A percentile compares a stretch with the other conserved stretches of the same genome.
Evolutionary conservation across 2,113 vertebrate genomes (phyloP).

Genomic region (Bettongia penicillata): DNA sequence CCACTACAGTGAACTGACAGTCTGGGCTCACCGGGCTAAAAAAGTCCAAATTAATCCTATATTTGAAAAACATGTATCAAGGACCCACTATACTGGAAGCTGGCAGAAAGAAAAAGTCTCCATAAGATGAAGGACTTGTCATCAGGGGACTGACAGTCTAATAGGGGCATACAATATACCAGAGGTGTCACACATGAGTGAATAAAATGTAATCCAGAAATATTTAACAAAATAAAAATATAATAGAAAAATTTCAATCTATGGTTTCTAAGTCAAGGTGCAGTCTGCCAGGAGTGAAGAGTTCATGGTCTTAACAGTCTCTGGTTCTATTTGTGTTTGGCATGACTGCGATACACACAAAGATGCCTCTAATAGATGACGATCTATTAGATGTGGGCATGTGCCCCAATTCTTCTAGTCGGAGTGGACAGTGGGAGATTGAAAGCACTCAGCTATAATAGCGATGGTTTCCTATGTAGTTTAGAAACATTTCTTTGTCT

Average conservation of each 20-base stretch:
- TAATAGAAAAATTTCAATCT: neutral
- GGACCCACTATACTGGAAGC: neutral
- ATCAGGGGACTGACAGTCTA: neutral
- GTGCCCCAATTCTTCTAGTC: neutral
- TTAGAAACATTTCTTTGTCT: constrained; percentile 63
- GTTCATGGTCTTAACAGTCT: neutral
- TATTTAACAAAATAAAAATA: neutral
- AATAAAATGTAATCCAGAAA: neutral
- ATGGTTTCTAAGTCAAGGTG: neutral
- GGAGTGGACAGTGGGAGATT: constrained; percentile 77
- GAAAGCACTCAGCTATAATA: constrained; percentile 82
- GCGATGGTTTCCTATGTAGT: constrained; percentile 71
- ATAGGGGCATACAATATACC: neutral
- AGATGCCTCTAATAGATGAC: neutral
- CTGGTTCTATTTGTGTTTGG: neutral
- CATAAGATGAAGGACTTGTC: neutral
- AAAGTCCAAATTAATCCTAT: neutral
- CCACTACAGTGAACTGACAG: neutral
- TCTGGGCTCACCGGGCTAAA: neutral
- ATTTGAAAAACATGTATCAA: neutral
- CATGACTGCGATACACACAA: neutral
- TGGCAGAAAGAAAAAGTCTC: neutral
- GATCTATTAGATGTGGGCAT: neutral
- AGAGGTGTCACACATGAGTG: neutral
- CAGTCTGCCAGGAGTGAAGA: neutral